phyloP scores from a whole-genome alignment of 2,888 invertebrate genomes.

The Euphydryas editha region DNA sequence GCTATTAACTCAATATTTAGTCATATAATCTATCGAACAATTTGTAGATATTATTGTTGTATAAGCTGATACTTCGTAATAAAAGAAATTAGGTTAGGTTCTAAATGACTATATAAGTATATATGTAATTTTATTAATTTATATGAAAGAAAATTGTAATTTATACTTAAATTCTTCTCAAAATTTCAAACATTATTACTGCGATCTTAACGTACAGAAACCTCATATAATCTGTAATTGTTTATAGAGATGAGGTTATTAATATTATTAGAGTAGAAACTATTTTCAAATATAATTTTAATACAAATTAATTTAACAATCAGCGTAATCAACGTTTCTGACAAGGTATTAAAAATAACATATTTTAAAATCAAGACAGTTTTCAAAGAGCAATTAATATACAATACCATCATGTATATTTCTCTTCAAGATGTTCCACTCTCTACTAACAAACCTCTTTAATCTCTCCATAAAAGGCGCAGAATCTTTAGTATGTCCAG shows the following conservation, averaged over 20 bases:
- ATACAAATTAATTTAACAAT: constrained; percentile 7
- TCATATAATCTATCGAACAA: constrained; percentile 14
- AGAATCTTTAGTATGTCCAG: constrained; percentile 48
- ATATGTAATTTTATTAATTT: background rate
- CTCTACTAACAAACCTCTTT: constrained; percentile 45
- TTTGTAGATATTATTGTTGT: constrained; percentile 8
- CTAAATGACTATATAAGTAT: background rate
- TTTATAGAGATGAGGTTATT: background rate
- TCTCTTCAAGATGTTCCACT: constrained; percentile 11
- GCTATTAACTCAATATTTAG: constrained; percentile 33
- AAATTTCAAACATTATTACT: background rate
- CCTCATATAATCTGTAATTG: background rate
- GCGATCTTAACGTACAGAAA: background rate
- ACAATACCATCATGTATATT: constrained; percentile 28
- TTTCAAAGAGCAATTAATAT: constrained; percentile 41
- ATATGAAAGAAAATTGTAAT: background rate
- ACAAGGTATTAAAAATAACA: background rate
- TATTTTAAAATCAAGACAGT: constrained; percentile 1
- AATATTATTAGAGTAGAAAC: too few species aligned
- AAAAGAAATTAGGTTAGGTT: background rate
- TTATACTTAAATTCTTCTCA: background rate
- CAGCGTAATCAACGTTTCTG: background rate
- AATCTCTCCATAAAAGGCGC: constrained; percentile 51
- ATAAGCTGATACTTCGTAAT: background rate
- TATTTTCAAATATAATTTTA: background rate